phyloP scores from a whole-genome alignment of 2,113 vertebrate species.

The Zootoca vivipara region DNA sequence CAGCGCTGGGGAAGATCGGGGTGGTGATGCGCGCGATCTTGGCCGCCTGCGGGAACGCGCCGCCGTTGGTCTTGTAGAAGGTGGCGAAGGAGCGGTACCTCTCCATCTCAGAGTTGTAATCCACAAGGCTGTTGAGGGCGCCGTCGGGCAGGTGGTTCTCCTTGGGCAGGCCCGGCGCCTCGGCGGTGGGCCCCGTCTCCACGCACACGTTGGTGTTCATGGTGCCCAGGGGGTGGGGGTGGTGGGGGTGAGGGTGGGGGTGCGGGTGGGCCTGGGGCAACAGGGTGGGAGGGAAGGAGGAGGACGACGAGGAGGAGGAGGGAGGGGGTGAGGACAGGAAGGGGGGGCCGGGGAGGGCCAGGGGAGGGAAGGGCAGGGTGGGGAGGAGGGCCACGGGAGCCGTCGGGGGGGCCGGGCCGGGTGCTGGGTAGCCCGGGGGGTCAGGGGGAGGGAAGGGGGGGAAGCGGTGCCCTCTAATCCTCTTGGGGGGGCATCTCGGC shows the following conservation, averaged over 20 bases:
- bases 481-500: constrained; percentile 69
- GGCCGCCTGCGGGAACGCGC: constrained; percentile 92
- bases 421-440: not conserved
- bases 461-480: constrained; percentile 30
- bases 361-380: constrained; percentile 46
- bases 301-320: constrained; percentile 24
- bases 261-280: constrained; percentile 38
- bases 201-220: constrained; percentile 94
- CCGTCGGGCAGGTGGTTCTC: constrained; percentile 91
- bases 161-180: constrained; percentile 91
- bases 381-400: constrained; percentile 32
- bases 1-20: constrained; percentile 92
- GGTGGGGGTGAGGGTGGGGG: constrained; percentile 38
- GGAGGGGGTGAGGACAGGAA: constrained; percentile 47
- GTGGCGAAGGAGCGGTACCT: constrained; percentile 92
- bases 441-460: not conserved
- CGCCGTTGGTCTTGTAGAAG: constrained; percentile 94
- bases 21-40: constrained; percentile 96
- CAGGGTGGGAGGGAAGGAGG: constrained; percentile 59
- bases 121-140: constrained; percentile 93
- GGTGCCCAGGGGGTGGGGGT: constrained; percentile 82
- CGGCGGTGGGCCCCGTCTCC: constrained; percentile 87
- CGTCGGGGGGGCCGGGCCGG: constrained; percentile 64
- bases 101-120: constrained; percentile 98
- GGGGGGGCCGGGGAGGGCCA: constrained; percentile 37